These are phyloP conservation scores for Portevinia maculata DNA, from an alignment of 2,888 invertebrate species.

Conservation along the genomic window DNA sequence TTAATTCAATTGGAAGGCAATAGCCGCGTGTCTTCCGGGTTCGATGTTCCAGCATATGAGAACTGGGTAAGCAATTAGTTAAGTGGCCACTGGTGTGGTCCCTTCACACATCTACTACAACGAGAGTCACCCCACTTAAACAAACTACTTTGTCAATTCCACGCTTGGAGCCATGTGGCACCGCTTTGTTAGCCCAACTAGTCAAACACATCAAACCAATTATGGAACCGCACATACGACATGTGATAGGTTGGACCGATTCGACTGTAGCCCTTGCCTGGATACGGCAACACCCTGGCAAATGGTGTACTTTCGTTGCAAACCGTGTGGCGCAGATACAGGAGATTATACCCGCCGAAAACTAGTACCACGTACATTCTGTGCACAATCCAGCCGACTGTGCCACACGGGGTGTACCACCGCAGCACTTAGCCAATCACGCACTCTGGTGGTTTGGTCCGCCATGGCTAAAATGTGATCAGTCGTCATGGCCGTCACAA, in stretches of 20 bases:
- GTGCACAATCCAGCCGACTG: not conserved
- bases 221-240: slow-evolving; percentile 1
- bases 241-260: slow-evolving; percentile 36
- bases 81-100: too few species aligned
- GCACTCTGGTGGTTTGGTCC: too few species aligned
- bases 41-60: too few species aligned
- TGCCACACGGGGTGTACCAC: not conserved
- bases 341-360: not conserved
- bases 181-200: slow-evolving; percentile 27
- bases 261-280: slow-evolving; percentile 33
- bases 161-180: slow-evolving; percentile 20
- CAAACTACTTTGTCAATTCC: too few species aligned
- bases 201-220: not conserved
- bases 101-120: too few species aligned
- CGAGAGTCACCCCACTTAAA: too few species aligned
- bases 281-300: slow-evolving; percentile 35
- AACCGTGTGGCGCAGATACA: too few species aligned
- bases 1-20: too few species aligned
- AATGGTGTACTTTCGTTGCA: too few species aligned
- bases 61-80: too few species aligned
- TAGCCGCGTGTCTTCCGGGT: too few species aligned
- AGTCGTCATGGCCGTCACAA: not conserved
- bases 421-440: not conserved
- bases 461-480: not conserved
- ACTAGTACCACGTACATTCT: not conserved